phyloP scores from a whole-genome alignment of 1,140 invertebrate species.

The Hyposmocoma kahamanoa region DNA sequence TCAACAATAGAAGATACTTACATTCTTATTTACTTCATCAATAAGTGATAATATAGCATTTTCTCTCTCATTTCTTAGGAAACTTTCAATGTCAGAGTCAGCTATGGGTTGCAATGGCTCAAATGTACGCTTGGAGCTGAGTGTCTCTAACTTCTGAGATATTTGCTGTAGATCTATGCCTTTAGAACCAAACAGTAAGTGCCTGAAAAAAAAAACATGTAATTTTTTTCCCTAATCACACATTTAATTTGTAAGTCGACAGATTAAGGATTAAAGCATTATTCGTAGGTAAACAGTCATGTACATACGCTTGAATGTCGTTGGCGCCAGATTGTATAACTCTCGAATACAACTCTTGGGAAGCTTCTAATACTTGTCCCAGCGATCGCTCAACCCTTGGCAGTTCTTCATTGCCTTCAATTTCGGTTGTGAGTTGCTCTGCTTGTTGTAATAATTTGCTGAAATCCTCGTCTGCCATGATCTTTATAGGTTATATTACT shows the following conservation, averaged over 20 bases:
- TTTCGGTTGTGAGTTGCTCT: constrained; percentile 90
- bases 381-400: constrained; percentile 93
- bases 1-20: constrained; percentile 63
- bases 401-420: constrained; percentile 87
- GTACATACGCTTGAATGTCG: constrained; percentile 94
- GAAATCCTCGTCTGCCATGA: constrained; percentile 78
- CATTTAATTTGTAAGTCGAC: too few relatives aligned
- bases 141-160: constrained; percentile 90
- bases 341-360: constrained; percentile 90
- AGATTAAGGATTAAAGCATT: too few relatives aligned
- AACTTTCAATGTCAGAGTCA: constrained; percentile 92
- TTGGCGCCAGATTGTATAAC: constrained; percentile 88
- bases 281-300: too few relatives aligned
- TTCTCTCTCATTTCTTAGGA: constrained; percentile 93
- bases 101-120: constrained; percentile 91
- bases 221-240: too few relatives aligned
- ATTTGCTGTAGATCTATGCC: constrained; percentile 95
- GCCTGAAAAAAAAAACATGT: constrained; percentile 75
- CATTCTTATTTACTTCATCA: constrained; percentile 89
- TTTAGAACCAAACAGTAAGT: constrained; percentile 92
- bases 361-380: constrained; percentile 92
- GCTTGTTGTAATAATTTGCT: constrained; percentile 91
- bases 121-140: constrained; percentile 89
- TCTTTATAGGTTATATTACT: constrained; percentile 37
- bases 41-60: constrained; percentile 94